Percentiles rank a stretch among this genome's conserved stretches.
phyloP scores from a whole-genome alignment of 2,888 invertebrate species.

The Campoletis raptor region DNA sequence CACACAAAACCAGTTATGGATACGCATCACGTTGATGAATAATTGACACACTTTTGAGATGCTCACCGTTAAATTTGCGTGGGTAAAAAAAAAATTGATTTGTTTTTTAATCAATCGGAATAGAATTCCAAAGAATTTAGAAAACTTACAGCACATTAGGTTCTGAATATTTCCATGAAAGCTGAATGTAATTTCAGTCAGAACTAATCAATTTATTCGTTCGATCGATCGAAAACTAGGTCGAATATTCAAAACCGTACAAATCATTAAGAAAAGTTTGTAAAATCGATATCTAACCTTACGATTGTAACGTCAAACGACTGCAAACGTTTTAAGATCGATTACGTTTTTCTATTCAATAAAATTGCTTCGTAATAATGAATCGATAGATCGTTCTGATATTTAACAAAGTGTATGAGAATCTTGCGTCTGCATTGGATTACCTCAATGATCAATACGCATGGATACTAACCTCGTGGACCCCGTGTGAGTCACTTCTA shows the following conservation, averaged over 20 bases:
- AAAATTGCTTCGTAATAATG: not conserved
- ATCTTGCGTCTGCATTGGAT: not conserved
- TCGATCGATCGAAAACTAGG: not conserved
- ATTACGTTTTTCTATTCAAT: not conserved
- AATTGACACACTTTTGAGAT: conserved; percentile 56
- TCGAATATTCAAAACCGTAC: not conserved
- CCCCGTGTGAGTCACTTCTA: conserved; percentile 39
- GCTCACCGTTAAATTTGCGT: not conserved
- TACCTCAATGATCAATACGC: conserved; percentile 34
- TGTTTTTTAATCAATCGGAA: not conserved
- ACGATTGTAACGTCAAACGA: not conserved
- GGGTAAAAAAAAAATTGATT: not conserved
- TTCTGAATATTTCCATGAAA: not conserved
- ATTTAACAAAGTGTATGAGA: conserved; percentile 10
- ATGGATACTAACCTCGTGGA: not conserved
- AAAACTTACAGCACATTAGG: not conserved
- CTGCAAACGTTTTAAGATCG: too few relatives aligned
- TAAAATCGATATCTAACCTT: not conserved
- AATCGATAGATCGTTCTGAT: conserved; percentile 2
- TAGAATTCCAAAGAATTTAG: not conserved
- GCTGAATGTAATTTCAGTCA: not conserved
- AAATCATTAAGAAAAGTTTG: not conserved
- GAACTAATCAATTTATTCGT: not conserved
- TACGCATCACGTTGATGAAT: conserved; percentile 43
- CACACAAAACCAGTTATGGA: conserved; percentile 58